Evolutionary conservation across 2,888 invertebrate species (phyloP), one percentile per base, ranked within the genome.

Genomic region (Chrysolina haemoptera): DNA sequence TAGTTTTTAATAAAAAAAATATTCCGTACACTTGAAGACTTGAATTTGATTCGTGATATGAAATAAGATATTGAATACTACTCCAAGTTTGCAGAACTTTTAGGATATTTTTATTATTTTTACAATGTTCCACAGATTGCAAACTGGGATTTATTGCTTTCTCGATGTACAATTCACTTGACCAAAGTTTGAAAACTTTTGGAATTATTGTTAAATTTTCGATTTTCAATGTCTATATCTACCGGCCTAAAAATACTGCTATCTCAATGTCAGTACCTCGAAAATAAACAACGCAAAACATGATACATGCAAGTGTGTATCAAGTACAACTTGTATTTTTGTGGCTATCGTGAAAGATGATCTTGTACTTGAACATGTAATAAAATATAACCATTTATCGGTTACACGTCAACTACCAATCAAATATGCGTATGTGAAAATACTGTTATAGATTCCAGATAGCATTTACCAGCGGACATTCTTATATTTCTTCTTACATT

Each of bases 301-400:
- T 73, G 74, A 78, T 75, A 76, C 79, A 78, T 71, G 70, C 68
- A 67, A 62, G 74, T 78, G 72, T 70, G 73, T 79, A 76, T 77
- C 76, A 50, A 64, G 74, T 78, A 74, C 76, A 76, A 77, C 69
- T 79, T 67, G 74, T 74, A 70, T 79, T 74, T 75, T 77, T 70
- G 65, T 70, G 74, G 74, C 74, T 74, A 78, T 78, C 78, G 70
- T 68, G 74, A 78, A 76, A 78, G 74, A 76, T 78, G 78, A 76
- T 76, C 76, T 73, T 76, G 76, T 79, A 78, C 76, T 68, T 74
- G 77, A 79, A 76, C 79, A 78, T 77, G 82, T 82, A 82, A 84
- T 83, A 84, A 84, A 83, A 82, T 82, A 83, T 80, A 75, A 77
- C 81, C 80, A 82, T 82, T 82, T 82, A 84, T 82, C 82, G 82